Evolutionary conservation across 2,888 invertebrate species (phyloP).

Genomic region (Drosophila sordidula): DNA sequence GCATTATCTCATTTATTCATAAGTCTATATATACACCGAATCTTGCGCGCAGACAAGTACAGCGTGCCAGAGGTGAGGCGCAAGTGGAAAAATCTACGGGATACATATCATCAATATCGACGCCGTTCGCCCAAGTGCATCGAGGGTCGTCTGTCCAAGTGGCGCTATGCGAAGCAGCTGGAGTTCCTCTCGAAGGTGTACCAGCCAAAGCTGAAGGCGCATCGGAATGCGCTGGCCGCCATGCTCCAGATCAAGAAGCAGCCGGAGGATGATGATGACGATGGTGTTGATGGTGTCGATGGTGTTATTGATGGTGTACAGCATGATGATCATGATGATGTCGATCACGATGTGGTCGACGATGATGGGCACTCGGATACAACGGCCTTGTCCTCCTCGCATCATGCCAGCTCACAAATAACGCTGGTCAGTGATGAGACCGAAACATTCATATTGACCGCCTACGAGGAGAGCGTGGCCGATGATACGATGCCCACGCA

Average conservation of each 20-base stretch:
- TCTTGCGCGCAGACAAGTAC: slow-evolving; percentile 51
- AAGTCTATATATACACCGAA: not conserved
- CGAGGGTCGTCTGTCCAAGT: slow-evolving; percentile 80
- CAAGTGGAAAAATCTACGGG: slow-evolving; percentile 84
- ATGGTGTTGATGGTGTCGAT: slow-evolving; percentile 18
- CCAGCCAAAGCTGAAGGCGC: slow-evolving; percentile 82
- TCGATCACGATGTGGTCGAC: slow-evolving; percentile 52
- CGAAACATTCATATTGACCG: slow-evolving; percentile 77
- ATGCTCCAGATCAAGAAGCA: slow-evolving; percentile 65
- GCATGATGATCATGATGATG: slow-evolving; percentile 25
- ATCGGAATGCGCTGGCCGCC: slow-evolving; percentile 66
- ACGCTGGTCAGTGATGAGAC: slow-evolving; percentile 79
- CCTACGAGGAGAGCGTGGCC: slow-evolving; percentile 80
- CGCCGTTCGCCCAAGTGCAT: slow-evolving; percentile 80
- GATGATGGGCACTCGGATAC: slow-evolving; percentile 68
- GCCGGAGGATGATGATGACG: slow-evolving; percentile 54
- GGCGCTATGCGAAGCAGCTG: slow-evolving; percentile 82
- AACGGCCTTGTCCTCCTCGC: slow-evolving; percentile 52
- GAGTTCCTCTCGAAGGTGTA: slow-evolving; percentile 82
- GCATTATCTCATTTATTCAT: not conserved
- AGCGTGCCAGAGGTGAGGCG: slow-evolving; percentile 82
- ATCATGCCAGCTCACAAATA: slow-evolving; percentile 72
- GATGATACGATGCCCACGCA: slow-evolving; percentile 71
- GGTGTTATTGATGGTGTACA: slow-evolving; percentile 20
- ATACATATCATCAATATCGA: slow-evolving; percentile 83